Percentiles rank a stretch among this genome's conserved stretches.
Evolutionary conservation across 2,113 vertebrate species (phyloP).

Genomic region (Suricata suricatta): DNA sequence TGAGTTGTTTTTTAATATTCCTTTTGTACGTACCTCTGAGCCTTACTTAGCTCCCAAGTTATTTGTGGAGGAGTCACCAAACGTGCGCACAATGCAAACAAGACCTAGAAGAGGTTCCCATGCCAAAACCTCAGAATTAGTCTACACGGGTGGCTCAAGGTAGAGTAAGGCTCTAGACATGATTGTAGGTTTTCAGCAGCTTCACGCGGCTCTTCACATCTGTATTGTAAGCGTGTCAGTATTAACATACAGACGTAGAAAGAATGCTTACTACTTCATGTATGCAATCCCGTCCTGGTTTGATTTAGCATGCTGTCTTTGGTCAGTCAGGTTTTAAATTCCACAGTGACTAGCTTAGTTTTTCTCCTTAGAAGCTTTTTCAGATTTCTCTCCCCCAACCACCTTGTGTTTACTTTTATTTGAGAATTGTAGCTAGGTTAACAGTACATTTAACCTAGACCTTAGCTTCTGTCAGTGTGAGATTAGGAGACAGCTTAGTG

Average conservation of each 20-base stretch:
- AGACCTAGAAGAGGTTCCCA: neutral
- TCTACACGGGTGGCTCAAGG: neutral
- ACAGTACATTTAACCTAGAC: neutral
- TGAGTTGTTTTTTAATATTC: neutral
- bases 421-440: neutral
- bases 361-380: slow-evolving; percentile 16
- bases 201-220: neutral
- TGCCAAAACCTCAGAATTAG: neutral
- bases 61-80: neutral
- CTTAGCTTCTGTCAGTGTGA: neutral
- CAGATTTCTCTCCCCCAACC: neutral
- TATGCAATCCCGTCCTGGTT: neutral
- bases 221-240: neutral
- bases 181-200: neutral
- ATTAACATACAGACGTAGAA: neutral
- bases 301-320: neutral
- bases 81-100: neutral
- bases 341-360: neutral
- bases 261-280: neutral
- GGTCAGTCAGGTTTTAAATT: slow-evolving; percentile 9
- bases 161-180: neutral
- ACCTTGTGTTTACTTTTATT: neutral
- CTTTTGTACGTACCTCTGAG: neutral
- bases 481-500: neutral
- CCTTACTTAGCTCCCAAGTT: neutral